A percentile compares a stretch with the other conserved stretches of the same genome.
phyloP scores from a whole-genome alignment of 1,140 invertebrate genomes.

The Chymomyza costata region DNA sequence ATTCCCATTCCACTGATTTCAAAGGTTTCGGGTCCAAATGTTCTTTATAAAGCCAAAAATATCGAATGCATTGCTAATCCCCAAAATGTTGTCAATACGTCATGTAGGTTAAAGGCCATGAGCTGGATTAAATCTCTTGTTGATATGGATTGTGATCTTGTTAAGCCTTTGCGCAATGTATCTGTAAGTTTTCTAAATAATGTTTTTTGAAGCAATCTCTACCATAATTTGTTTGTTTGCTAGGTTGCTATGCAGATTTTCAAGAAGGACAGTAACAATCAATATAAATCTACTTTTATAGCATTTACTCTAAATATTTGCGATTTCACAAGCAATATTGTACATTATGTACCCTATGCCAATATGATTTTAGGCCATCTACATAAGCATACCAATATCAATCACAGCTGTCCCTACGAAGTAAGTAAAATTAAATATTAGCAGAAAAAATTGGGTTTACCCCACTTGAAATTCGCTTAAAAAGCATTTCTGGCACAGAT shows the following conservation, averaged over 20 bases:
- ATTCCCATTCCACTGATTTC: no score
- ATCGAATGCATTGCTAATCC: constrained; percentile 11
- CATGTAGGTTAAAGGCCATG: constrained; percentile 23
- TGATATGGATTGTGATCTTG: constrained; percentile 33
- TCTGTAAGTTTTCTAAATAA: constrained; percentile 14
- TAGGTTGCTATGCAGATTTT: constrained; percentile 12
- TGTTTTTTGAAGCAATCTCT: background rate
- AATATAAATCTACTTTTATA: constrained; percentile 39
- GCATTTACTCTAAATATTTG: constrained; percentile 19
- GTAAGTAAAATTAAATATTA: constrained; percentile 2
- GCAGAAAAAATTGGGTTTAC: background rate
- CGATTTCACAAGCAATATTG: constrained; percentile 13
- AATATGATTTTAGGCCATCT: background rate
- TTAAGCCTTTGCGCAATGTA: constrained; percentile 12
- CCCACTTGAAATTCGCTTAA: background rate
- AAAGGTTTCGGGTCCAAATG: no score
- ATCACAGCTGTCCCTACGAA: constrained; percentile 30
- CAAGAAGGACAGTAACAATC: constrained; percentile 30
- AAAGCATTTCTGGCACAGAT: background rate
- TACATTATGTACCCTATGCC: constrained; percentile 18
- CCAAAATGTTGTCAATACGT: background rate
- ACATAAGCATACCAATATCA: constrained; percentile 21
- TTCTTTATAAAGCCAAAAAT: constrained; percentile 31
- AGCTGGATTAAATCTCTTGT: constrained; percentile 33
- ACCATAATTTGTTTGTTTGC: background rate